Evolutionary conservation across 2,797 vertebrate genomes (phyloP).

Genomic region (Microctenopoma steveboyesi): DNA sequence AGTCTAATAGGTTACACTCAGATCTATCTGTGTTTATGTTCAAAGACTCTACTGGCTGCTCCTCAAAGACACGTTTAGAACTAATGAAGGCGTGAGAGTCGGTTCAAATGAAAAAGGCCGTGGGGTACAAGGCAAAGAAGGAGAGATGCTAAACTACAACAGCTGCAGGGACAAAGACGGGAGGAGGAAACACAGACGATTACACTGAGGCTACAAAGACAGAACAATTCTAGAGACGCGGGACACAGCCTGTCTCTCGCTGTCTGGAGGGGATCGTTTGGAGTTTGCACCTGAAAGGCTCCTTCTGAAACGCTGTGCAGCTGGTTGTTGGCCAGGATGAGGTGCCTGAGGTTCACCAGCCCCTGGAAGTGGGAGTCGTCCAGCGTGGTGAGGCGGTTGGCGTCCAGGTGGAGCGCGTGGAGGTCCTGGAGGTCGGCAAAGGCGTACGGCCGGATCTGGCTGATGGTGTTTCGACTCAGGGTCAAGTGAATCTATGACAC

Average conservation of each 20-base stretch:
- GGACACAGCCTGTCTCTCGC: too few species aligned
- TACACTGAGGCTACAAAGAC: too few species aligned
- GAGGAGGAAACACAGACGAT: too few species aligned
- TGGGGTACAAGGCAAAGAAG: too few species aligned
- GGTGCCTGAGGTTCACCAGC: conserved; percentile 90
- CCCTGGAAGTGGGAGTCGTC: conserved; percentile 90
- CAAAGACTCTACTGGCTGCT: not conserved
- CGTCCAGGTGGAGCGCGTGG: conserved; percentile 90
- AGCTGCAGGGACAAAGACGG: too few species aligned
- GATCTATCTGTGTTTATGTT: too few species aligned
- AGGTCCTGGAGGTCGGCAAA: conserved; percentile 91
- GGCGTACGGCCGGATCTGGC: conserved; percentile 87
- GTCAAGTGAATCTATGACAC: conserved; percentile 86
- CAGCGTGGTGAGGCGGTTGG: conserved; percentile 88
- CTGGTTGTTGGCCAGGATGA: conserved; percentile 98
- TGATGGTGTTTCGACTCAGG: conserved; percentile 92
- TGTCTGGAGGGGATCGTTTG: too few species aligned
- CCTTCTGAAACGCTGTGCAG: conserved; percentile 89
- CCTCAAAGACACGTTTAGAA: not conserved
- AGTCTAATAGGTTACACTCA: too few species aligned
- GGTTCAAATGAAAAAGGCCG: too few species aligned
- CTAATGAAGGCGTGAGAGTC: not conserved
- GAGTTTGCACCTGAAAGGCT: conserved; percentile 88
- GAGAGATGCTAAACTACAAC: too few species aligned
- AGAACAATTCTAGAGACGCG: too few species aligned